Percentiles rank a stretch among this genome's conserved stretches.
Conservation (phyloP, 2,113 vertebrate species). For the Sorex araneus region DNA sequence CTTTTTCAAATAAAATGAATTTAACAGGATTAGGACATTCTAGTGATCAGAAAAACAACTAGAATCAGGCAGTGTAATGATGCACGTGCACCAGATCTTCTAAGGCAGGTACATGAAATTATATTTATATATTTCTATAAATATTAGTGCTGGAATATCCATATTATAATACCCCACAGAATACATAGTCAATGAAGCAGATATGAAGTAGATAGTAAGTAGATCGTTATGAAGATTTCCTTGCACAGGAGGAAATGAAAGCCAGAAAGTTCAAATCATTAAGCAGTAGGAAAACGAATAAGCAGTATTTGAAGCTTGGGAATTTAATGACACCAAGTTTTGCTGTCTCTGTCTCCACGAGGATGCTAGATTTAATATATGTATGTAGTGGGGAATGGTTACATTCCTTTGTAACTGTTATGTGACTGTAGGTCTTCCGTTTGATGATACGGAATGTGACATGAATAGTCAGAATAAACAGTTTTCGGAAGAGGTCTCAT, state of each 20-base stretch:
- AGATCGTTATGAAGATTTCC: too few species aligned
- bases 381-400: too few species aligned
- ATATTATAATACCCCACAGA: not conserved
- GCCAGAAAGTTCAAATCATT: not conserved
- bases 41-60: too few species aligned
- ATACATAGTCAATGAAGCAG: not conserved
- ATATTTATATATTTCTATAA: not conserved
- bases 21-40: slow-evolving; percentile 1
- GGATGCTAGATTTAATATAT: too few species aligned
- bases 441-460: slow-evolving; percentile 25
- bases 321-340: not conserved
- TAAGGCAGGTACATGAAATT: too few species aligned
- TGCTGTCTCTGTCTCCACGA: not conserved
- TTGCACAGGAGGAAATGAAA: slow-evolving; percentile 5
- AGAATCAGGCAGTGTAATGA: too few species aligned
- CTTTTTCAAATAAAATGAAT: not conserved
- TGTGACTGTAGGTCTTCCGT: not conserved
- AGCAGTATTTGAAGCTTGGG: not conserved
- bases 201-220: not conserved
- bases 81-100: too few species aligned
- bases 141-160: not conserved
- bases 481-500: slow-evolving; percentile 35
- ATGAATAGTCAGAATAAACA: slow-evolving; percentile 7
- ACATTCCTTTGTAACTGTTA: slow-evolving; percentile 10
- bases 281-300: not conserved